Conservation (phyloP, 2,797 vertebrate genomes). For the Pelodytes ibericus region DNA sequence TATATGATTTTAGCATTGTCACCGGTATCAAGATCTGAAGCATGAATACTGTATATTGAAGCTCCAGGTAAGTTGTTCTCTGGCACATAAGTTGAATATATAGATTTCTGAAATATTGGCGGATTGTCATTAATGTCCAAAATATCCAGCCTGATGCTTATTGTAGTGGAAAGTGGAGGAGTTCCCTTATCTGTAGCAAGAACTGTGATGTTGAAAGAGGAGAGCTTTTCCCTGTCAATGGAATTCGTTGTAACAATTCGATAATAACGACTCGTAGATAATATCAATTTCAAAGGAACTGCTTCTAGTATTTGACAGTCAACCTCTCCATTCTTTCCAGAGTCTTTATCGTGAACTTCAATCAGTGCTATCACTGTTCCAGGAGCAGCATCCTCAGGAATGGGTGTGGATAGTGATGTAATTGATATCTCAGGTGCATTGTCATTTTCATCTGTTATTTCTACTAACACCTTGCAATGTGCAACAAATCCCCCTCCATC, state of each 20-base stretch:
- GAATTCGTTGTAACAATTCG: slow-evolving; percentile 56
- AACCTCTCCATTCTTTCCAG: slow-evolving; percentile 59
- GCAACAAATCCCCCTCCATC: too few relatives aligned
- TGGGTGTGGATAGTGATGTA: slow-evolving; percentile 68
- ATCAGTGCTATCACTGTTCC: slow-evolving; percentile 64
- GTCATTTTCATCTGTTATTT: too few relatives aligned
- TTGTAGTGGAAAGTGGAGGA: slow-evolving; percentile 62
- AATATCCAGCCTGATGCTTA: slow-evolving; percentile 60
- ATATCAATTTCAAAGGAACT: slow-evolving; percentile 57
- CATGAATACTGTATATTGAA: too few relatives aligned
- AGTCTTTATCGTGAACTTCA: too few relatives aligned
- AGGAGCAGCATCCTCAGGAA: slow-evolving; percentile 68
- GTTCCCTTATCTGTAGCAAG: slow-evolving; percentile 65
- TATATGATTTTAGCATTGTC: too few relatives aligned
- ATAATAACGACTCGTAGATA: slow-evolving; percentile 57
- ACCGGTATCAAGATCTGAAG: too few relatives aligned
- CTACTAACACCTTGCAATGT: too few relatives aligned
- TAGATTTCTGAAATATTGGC: slow-evolving; percentile 66
- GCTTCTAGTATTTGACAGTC: slow-evolving; percentile 54
- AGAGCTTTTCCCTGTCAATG: slow-evolving; percentile 58
- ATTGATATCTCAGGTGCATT: too few relatives aligned
- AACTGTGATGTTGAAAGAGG: slow-evolving; percentile 62
- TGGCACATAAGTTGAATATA: too few relatives aligned
- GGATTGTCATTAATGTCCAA: too few relatives aligned
- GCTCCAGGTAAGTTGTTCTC: too few relatives aligned